Evolutionary conservation across 2,797 vertebrate species (phyloP).

Genomic region (Salarias fasciatus): DNA sequence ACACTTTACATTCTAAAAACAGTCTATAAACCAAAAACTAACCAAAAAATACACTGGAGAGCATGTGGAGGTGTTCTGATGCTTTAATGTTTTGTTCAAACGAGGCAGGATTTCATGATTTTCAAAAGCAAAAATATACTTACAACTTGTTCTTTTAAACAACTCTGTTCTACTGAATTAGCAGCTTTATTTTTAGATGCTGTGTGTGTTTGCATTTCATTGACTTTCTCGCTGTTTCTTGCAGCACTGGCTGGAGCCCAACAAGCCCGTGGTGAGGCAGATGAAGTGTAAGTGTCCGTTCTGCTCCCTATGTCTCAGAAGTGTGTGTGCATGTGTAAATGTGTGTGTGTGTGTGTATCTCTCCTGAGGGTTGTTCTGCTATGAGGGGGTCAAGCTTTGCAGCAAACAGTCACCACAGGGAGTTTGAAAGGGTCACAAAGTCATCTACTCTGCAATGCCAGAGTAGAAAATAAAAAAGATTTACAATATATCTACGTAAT

Average conservation of each 20-base stretch:
- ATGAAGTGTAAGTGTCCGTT: constrained; percentile 96
- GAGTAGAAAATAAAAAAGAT: not conserved
- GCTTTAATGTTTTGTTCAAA: too few relatives aligned
- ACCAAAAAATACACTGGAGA: too few relatives aligned
- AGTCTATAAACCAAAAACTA: too few relatives aligned
- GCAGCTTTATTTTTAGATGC: not conserved
- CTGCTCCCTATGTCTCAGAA: constrained; percentile 2
- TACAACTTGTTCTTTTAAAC: not conserved
- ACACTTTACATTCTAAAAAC: too few relatives aligned
- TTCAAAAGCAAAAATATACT: not conserved
- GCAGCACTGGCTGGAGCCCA: constrained; percentile 98
- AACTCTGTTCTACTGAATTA: not conserved
- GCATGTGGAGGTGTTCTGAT: too few relatives aligned
- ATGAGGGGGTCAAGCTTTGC: constrained; percentile 34
- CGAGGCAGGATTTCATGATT: constrained; percentile 6
- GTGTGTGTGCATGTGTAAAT: too few relatives aligned
- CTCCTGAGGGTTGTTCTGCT: not conserved
- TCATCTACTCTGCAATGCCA: not conserved
- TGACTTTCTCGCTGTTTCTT: constrained; percentile 24
- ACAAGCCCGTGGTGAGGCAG: constrained; percentile 94
- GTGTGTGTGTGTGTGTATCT: constrained; percentile 3
- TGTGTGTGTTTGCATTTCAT: not conserved
- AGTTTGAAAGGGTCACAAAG: constrained; percentile 5
- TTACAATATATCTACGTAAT: too few relatives aligned
- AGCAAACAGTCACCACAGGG: constrained; percentile 25